Conservation (phyloP, 2,797 vertebrate species). For the Gambelia wislizenii region DNA sequence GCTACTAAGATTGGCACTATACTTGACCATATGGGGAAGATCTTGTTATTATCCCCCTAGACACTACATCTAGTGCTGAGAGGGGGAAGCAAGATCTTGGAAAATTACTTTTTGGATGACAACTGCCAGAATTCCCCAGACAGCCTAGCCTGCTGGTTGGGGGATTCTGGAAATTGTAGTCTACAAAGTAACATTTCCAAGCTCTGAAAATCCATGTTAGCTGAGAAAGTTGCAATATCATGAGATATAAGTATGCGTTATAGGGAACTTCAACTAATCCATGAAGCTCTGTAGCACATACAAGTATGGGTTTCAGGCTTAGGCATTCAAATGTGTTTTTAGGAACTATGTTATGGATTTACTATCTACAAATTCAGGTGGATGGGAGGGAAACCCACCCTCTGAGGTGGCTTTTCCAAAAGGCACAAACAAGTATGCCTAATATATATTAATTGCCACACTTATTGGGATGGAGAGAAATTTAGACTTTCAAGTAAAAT, state of each 20-base stretch:
- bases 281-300: no score
- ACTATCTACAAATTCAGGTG: neutral
- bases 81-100: neutral
- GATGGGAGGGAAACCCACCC: neutral
- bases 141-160: no score
- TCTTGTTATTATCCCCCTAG: neutral
- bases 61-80: neutral
- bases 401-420: neutral
- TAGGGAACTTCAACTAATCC: no score
- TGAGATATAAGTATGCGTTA: neutral
- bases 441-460: neutral
- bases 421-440: neutral
- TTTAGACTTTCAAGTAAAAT: neutral
- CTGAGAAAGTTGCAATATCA: neutral
- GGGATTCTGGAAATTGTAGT: no score
- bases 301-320: neutral
- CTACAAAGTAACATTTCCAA: no score
- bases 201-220: neutral
- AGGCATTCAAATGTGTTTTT: neutral
- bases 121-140: no score
- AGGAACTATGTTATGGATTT: neutral
- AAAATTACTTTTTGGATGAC: no score
- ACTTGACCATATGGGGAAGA: neutral
- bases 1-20: neutral
- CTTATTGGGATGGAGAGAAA: neutral